Conservation (phyloP, 1,140 invertebrate genomes). For the Bombus ignitus region DNA sequence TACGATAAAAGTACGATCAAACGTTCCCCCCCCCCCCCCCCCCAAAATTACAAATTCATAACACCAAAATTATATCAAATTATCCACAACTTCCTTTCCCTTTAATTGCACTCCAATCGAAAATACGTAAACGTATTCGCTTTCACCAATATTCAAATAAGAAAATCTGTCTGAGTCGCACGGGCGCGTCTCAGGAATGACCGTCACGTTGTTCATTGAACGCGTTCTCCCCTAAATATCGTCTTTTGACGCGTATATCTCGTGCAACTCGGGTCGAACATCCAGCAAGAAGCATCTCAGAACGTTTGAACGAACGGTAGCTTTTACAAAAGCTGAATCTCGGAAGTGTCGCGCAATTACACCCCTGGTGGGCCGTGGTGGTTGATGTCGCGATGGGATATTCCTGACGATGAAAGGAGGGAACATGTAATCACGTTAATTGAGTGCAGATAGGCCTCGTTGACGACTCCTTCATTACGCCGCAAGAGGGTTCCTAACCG, state of each 20-base stretch:
- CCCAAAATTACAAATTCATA: too few species aligned
- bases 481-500: slow-evolving; percentile 66
- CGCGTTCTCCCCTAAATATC: neutral
- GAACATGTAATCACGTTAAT: slow-evolving; percentile 75
- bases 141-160: too few species aligned
- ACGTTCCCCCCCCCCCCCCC: too few species aligned
- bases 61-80: too few species aligned
- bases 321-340: slow-evolving; percentile 54
- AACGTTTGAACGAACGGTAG: neutral
- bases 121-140: too few species aligned
- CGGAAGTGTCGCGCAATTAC: slow-evolving; percentile 68
- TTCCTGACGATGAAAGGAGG: slow-evolving; percentile 62
- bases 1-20: too few species aligned
- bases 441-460: slow-evolving; percentile 76
- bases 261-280: neutral
- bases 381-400: slow-evolving; percentile 61
- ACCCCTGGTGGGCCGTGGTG: slow-evolving; percentile 29
- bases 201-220: neutral
- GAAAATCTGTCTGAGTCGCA: too few species aligned
- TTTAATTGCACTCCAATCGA: too few species aligned
- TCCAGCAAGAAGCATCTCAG: neutral
- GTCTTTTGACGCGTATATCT: neutral
- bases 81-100: too few species aligned
- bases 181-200: neutral
- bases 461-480: slow-evolving; percentile 76